These are phyloP conservation scores for Ectobius pallidus DNA, from an alignment of 2,888 invertebrate genomes.

Conservation along the genomic window DNA sequence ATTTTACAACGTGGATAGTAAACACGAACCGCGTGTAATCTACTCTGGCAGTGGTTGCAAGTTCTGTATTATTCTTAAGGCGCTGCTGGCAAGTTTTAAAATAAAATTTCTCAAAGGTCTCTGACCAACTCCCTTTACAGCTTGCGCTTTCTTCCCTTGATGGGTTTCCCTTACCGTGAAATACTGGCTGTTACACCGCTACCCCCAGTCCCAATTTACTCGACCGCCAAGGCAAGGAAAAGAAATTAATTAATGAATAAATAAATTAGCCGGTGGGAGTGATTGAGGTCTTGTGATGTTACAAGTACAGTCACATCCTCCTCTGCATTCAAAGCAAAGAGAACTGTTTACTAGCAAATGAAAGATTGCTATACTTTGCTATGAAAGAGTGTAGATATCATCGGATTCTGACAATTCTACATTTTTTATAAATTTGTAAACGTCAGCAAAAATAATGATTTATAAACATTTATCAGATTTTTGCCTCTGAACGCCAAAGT, in stretches of 20 bases:
- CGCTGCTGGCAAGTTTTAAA: conserved; percentile 22
- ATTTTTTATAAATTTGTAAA: no score
- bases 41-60: no score
- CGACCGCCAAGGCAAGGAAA: conserved; percentile 44
- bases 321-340: no score
- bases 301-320: neutral
- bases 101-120: conserved; percentile 16
- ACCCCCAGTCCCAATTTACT: conserved; percentile 11
- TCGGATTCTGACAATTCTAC: no score
- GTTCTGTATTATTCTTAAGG: conserved; percentile 8
- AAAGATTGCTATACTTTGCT: no score
- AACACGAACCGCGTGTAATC: no score
- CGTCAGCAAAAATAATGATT: no score
- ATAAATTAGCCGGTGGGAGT: conserved; percentile 48
- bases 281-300: conserved; percentile 13
- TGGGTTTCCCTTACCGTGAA: conserved; percentile 25
- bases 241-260: conserved; percentile 60
- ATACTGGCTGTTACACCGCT: conserved; percentile 12
- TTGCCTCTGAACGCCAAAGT: no score
- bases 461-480: no score
- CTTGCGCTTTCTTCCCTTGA: conserved; percentile 18
- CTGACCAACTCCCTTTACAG: conserved; percentile 29
- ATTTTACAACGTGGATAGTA: no score
- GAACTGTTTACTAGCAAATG: no score
- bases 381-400: no score